phyloP scores from a whole-genome alignment of 1,140 invertebrate genomes.

The Pentalonia nigronervosa region DNA sequence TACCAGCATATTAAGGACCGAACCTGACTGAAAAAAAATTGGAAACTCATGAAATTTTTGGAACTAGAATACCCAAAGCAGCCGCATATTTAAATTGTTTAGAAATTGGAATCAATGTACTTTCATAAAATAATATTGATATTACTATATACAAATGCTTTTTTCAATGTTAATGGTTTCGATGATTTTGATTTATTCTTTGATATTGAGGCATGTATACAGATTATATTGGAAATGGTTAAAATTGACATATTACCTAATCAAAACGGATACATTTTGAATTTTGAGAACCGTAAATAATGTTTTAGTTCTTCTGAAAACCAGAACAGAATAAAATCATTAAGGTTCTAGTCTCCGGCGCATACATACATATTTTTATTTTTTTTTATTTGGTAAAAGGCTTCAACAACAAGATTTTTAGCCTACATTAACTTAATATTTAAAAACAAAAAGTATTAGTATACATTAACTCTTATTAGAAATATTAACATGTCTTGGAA shows the following conservation, averaged over 20 bases:
- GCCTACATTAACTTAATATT: too few species aligned
- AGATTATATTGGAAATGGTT: background rate
- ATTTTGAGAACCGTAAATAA: background rate
- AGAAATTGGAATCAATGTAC: background rate
- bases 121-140: background rate
- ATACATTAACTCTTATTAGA: too few species aligned
- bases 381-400: too few species aligned
- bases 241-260: background rate
- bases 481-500: too few species aligned
- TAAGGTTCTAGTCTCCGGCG: too few species aligned
- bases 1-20: too few species aligned
- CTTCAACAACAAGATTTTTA: too few species aligned
- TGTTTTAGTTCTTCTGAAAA: background rate
- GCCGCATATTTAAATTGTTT: background rate
- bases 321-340: background rate
- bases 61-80: background rate
- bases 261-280: background rate
- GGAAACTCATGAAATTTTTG: background rate
- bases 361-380: too few species aligned
- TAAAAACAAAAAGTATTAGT: too few species aligned
- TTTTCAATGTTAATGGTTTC: background rate
- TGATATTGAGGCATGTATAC: background rate
- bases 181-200: background rate
- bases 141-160: background rate
- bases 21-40: background rate